A percentile compares a stretch with the other conserved stretches of the same genome.
Conservation (phyloP, 2,113 vertebrate species). For the Myiopsitta monachus region DNA sequence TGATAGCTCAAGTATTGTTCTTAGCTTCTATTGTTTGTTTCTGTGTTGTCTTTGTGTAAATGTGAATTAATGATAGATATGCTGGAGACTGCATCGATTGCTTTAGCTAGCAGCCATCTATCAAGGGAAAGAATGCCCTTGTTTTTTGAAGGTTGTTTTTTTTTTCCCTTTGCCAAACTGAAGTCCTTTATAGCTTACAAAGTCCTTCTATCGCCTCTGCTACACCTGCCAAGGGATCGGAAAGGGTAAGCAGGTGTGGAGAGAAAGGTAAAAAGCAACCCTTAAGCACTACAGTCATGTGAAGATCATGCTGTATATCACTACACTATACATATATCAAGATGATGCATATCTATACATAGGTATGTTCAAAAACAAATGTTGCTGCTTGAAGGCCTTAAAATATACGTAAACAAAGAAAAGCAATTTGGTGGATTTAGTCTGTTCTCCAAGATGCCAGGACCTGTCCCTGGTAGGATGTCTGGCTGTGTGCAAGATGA, state of each 20-base stretch:
- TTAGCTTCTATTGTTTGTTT: neutral
- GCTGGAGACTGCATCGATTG: neutral
- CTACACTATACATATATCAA: neutral
- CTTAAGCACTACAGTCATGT: accelerated
- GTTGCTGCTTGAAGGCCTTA: neutral
- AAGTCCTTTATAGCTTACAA: neutral
- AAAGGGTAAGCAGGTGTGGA: neutral
- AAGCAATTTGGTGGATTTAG: neutral
- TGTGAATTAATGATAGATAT: neutral
- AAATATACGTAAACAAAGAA: neutral
- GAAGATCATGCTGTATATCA: neutral
- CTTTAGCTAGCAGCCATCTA: neutral
- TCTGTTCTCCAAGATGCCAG: neutral
- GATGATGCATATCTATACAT: neutral
- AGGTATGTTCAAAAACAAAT: neutral
- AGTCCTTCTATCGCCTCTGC: neutral
- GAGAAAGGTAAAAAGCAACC: neutral
- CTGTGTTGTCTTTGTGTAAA: neutral
- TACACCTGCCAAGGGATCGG: neutral
- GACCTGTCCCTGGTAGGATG: neutral
- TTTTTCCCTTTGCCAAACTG: neutral
- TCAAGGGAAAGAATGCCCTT: neutral
- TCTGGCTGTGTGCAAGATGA: neutral
- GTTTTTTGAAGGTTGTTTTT: accelerated
- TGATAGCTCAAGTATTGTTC: neutral